Conservation (phyloP, 2,113 vertebrate species). For the Protomyctophum bolini region DNA sequence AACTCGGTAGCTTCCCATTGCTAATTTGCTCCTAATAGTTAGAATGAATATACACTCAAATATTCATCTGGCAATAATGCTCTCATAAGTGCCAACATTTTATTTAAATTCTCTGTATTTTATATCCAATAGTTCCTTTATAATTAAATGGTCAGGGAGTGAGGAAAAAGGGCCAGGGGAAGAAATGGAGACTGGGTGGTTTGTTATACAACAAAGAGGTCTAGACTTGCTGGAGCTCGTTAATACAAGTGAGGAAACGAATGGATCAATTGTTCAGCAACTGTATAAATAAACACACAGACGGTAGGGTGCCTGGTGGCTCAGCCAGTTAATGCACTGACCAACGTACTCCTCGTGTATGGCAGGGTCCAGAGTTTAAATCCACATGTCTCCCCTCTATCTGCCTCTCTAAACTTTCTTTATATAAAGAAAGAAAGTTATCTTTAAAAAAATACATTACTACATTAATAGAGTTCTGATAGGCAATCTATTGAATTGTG, state of each 20-base stretch:
- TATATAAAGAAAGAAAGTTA: too few relatives aligned
- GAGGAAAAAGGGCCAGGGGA: slow-evolving; percentile 25
- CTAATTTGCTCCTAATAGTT: too few relatives aligned
- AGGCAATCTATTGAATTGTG: slow-evolving; percentile 24
- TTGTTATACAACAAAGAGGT: slow-evolving; percentile 25
- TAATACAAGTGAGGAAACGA: slow-evolving; percentile 9
- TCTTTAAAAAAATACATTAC: neutral
- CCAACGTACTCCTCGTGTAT: too few relatives aligned
- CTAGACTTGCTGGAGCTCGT: slow-evolving; percentile 55
- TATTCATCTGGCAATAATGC: neutral
- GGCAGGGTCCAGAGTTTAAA: too few relatives aligned
- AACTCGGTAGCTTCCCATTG: too few relatives aligned
- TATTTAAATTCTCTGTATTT: neutral
- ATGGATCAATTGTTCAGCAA: slow-evolving; percentile 45
- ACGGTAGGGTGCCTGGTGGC: slow-evolving; percentile 7
- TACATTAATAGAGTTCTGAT: slow-evolving; percentile 20
- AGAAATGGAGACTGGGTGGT: slow-evolving; percentile 18
- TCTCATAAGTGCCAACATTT: neutral
- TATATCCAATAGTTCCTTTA: neutral
- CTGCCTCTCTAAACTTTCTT: too few relatives aligned
- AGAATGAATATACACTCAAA: too few relatives aligned
- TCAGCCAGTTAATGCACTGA: too few relatives aligned
- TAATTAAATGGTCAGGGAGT: slow-evolving; percentile 7
- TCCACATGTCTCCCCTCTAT: too few relatives aligned
- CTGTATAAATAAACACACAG: slow-evolving; percentile 33